Base-by-base conservation (phyloP, 2,888 invertebrate species). In the Troides oblongomaculatus region DNA sequence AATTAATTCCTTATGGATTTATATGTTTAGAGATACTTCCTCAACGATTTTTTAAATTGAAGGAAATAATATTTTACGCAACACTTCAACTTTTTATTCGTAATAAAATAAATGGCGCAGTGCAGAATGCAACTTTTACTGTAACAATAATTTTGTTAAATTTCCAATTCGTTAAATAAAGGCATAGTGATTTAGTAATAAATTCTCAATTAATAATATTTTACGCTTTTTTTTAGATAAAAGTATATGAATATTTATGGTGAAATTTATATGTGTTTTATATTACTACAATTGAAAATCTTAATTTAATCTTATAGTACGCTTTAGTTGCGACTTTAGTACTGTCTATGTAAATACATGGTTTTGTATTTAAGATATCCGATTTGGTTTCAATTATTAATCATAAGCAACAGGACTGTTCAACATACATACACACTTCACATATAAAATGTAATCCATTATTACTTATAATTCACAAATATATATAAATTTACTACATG, bases 161-260 rank as follows among this genome's bases (percentile, higher is more conserved):
- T 74, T 74, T 75, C 68, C 71, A 77, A 39, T 81, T 82, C 18
- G 79, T 80, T 81, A 81, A 82, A 76, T 75, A 74, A 87, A 85
- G 84, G 84, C 84, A 85, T 88, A 89, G 90, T 90, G 89, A 89
- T 89, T 86, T 82, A 81, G 80, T 79, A 74, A 85, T 87, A 88
- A 85, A 86, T 87, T 90, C 86, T 89, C 86, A 87, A 84, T 83
- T 79, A 77, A 82, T 85, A 86, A 83, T 39, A 82, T 85, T 84
- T 87, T 87, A 88, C 85, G 89, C 87, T 90, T 89, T 79, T 86
- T 82, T 88, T 87, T 84, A 76, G 76, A 85, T 87, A 82, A 39
- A 81, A 81, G 84, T 81, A 82, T 39, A 81, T 53, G n/a, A 18
- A 83, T 86, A 85, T 84, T 82, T 80, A 84, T 81, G 82, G 78